Conservation (phyloP, 2,888 invertebrate genomes). For the Drosophila ezoana region DNA sequence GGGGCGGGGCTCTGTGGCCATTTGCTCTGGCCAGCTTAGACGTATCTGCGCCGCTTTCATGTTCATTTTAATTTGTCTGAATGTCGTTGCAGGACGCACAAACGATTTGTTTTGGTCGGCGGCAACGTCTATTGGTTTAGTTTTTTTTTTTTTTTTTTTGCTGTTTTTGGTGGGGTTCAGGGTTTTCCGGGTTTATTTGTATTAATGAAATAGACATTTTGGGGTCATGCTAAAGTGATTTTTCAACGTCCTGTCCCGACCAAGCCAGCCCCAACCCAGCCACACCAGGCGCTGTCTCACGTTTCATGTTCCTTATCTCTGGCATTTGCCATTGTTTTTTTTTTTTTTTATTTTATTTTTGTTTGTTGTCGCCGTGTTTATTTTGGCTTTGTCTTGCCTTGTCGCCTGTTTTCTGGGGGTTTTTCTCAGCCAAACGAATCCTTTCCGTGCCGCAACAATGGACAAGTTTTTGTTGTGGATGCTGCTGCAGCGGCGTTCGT, state of each 20-base stretch:
- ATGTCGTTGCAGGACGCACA: conserved; percentile 74
- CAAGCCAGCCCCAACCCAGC: conserved; percentile 5
- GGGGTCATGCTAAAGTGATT: conserved; percentile 82
- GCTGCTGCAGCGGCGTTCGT: conserved; percentile 52
- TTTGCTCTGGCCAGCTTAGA: conserved; percentile 33
- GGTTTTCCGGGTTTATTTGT: conserved; percentile 68
- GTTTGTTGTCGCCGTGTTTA: conserved; percentile 61
- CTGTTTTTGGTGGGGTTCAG: neutral
- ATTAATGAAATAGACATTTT: conserved; percentile 82
- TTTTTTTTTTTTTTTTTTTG: no score
- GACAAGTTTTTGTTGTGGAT: conserved; percentile 44
- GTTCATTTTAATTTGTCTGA: conserved; percentile 79
- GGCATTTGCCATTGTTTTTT: conserved; percentile 27
- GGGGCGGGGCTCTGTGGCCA: conserved; percentile 1
- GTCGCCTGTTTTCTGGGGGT: conserved; percentile 29
- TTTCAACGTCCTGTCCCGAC: conserved; percentile 74
- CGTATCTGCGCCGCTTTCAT: conserved; percentile 63
- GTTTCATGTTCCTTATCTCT: conserved; percentile 62
- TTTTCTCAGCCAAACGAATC: conserved; percentile 29
- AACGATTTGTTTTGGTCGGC: conserved; percentile 74
- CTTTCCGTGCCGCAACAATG: conserved; percentile 41
- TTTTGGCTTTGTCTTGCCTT: conserved; percentile 67
- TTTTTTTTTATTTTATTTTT: conserved; percentile 21
- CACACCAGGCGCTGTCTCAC: conserved; percentile 37
- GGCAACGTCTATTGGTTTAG: conserved; percentile 46